phyloP scores from a whole-genome alignment of 2,113 vertebrate genomes.

The Etheostoma cragini region DNA sequence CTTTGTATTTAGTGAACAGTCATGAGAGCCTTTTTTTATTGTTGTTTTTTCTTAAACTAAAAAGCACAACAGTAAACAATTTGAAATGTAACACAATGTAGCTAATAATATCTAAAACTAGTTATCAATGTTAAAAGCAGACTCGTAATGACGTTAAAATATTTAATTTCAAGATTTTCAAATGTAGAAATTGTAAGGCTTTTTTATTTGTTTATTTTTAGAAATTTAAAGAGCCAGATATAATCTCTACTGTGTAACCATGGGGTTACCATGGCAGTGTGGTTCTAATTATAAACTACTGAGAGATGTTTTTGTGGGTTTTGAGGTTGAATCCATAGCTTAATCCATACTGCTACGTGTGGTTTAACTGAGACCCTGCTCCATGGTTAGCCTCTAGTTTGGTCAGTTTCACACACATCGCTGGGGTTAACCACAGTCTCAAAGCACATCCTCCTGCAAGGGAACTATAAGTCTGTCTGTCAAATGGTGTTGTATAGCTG shows the following conservation, averaged over 20 bases:
- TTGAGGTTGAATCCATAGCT: slow-evolving; percentile 8
- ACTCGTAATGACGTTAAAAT: neutral
- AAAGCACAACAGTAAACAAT: neutral
- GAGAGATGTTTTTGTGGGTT: neutral
- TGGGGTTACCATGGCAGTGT: neutral
- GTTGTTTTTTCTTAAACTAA: no score
- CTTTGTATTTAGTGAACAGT: no score
- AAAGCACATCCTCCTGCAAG: slow-evolving; percentile 12
- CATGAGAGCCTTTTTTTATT: no score
- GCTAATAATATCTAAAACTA: neutral
- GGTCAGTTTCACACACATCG: slow-evolving; percentile 17
- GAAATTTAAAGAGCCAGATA: no score
- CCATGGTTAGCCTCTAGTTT: slow-evolving; percentile 10
- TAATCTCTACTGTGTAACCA: neutral
- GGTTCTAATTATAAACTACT: slow-evolving; percentile 27
- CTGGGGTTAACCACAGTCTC: slow-evolving; percentile 50
- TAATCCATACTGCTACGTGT: neutral
- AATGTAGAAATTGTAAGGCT: neutral
- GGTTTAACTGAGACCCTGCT: slow-evolving; percentile 3
- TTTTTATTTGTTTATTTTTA: neutral
- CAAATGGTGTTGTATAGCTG: neutral
- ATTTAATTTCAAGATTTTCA: neutral
- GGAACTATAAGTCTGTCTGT: slow-evolving; percentile 5
- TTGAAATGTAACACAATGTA: neutral
- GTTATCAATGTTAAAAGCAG: neutral